Evolutionary conservation across 2,888 invertebrate genomes (phyloP).

Genomic region (Scaptomyza cyrtandrae): DNA sequence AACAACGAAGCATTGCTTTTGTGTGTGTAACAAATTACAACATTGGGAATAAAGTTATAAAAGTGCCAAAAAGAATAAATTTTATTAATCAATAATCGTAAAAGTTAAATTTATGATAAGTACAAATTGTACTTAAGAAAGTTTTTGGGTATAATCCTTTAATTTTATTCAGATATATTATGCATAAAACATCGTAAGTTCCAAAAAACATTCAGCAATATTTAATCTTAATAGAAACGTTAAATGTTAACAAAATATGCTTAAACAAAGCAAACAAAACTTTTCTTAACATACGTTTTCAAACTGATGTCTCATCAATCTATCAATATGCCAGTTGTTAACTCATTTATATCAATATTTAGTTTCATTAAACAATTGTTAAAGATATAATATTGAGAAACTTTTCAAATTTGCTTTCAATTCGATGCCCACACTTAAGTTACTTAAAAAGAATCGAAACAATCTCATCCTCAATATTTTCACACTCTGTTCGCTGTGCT

Average conservation of each 20-base stretch:
- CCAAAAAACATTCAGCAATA: too few relatives aligned
- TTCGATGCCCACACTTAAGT: background rate
- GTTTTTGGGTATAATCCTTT: too few relatives aligned
- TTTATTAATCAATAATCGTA: background rate
- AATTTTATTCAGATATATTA: too few relatives aligned
- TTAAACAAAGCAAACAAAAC: too few relatives aligned
- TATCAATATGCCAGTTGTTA: too few relatives aligned
- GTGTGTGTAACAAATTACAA: background rate
- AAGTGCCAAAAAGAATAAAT: background rate
- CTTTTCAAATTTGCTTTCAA: background rate
- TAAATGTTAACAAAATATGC: too few relatives aligned
- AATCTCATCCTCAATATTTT: background rate
- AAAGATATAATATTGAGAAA: background rate
- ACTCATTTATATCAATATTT: background rate
- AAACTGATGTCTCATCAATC: too few relatives aligned
- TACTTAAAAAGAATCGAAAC: conserved; percentile 17
- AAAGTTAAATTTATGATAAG: too few relatives aligned
- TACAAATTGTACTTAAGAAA: too few relatives aligned
- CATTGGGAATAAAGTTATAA: background rate
- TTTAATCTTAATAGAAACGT: too few relatives aligned
- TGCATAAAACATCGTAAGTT: too few relatives aligned
- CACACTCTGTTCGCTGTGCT: conserved; percentile 1
- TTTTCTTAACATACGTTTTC: too few relatives aligned
- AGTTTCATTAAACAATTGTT: background rate
- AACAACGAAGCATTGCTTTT: background rate